Evolutionary conservation across 2,888 invertebrate species (phyloP).

Genomic region (Tenodera sinensis): DNA sequence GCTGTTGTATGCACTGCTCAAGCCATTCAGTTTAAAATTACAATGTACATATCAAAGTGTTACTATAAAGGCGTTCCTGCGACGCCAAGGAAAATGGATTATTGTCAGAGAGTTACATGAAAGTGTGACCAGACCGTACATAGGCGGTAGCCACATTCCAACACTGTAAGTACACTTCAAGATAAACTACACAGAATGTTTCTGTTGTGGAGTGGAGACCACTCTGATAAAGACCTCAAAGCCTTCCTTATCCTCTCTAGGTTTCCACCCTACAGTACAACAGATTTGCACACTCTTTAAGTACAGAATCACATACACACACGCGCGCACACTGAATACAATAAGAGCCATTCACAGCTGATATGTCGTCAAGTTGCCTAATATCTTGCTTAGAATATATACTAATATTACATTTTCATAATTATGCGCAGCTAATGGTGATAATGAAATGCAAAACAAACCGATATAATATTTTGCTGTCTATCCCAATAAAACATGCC

Average conservation of each 20-base stretch:
- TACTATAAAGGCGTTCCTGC: not conserved
- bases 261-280: not conserved
- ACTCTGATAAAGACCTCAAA: not conserved
- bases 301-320: not conserved
- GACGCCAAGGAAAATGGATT: conserved; percentile 7
- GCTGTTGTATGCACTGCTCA: not conserved
- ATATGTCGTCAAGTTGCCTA: not conserved
- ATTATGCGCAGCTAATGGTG: not conserved
- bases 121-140: not conserved
- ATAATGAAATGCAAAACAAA: not conserved
- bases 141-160: not conserved
- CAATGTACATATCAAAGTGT: not conserved
- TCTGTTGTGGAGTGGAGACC: not conserved
- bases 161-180: not conserved
- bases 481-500: too few species aligned
- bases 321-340: not conserved
- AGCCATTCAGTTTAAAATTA: not conserved
- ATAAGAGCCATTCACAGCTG: not conserved
- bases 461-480: not conserved
- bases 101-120: conserved; percentile 12
- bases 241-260: not conserved
- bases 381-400: not conserved
- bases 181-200: not conserved
- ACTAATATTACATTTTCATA: not conserved
- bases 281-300: not conserved